These are phyloP conservation scores for Drosophila murphyi DNA, from an alignment of 1,140 invertebrate species.

Conservation along the genomic window DNA sequence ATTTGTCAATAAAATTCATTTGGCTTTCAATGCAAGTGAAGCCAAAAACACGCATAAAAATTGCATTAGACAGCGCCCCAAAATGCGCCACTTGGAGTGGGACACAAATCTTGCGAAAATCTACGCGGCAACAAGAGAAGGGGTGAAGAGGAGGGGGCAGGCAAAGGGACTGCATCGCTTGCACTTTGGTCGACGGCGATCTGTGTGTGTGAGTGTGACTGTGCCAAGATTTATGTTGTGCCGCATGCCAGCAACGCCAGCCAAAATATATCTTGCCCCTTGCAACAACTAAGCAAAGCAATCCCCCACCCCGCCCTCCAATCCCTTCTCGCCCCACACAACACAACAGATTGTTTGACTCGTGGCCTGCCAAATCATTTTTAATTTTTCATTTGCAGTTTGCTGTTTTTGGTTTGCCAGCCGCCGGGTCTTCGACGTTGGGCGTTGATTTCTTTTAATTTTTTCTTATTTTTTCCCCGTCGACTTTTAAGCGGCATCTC, in stretches of 20 bases:
- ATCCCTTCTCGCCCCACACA: not conserved
- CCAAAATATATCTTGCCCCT: slow-evolving; percentile 15
- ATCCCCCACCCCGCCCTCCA: not conserved
- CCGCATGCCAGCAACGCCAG: slow-evolving; percentile 56
- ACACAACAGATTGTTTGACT: slow-evolving; percentile 56
- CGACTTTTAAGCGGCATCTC: not conserved
- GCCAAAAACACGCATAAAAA: slow-evolving; percentile 30
- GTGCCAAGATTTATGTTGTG: slow-evolving; percentile 71
- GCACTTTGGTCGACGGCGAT: slow-evolving; percentile 42
- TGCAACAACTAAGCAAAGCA: not conserved
- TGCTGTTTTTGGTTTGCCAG: not conserved
- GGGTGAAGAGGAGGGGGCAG: not conserved
- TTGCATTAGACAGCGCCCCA: slow-evolving; percentile 31
- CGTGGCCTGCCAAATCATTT: slow-evolving; percentile 72
- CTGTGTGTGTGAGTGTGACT: slow-evolving; percentile 23
- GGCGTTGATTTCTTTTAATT: slow-evolving; percentile 41
- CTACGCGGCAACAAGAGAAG: not conserved
- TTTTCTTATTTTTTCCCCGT: not conserved
- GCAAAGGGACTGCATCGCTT: slow-evolving; percentile 39
- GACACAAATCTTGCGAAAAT: not conserved
- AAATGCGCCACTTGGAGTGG: not conserved
- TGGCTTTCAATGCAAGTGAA: slow-evolving; percentile 67
- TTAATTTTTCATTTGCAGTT: slow-evolving; percentile 53
- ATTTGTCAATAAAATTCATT: slow-evolving; percentile 84
- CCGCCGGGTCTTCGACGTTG: slow-evolving; percentile 29